phyloP scores from a whole-genome alignment of 1,140 invertebrate species.

The Oryzaephilus surinamensis region DNA sequence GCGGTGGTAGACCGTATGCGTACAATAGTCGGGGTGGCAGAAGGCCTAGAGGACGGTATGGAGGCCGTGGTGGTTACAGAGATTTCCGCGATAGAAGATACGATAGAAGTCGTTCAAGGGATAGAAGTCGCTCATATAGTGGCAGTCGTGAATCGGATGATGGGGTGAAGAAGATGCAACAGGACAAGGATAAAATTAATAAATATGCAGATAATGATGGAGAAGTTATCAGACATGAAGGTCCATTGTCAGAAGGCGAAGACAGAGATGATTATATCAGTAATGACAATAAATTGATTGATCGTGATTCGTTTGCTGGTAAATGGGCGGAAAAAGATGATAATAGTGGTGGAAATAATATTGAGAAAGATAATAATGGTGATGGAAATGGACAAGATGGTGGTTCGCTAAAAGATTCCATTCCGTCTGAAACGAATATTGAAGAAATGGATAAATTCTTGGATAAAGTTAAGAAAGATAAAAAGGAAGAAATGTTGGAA shows the following conservation, averaged over 20 bases:
- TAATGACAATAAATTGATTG: constrained; percentile 38
- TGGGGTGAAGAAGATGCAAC: constrained; percentile 45
- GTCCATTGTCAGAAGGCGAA: constrained; percentile 59
- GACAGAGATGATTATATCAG: constrained; percentile 49
- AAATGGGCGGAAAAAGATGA: constrained; percentile 47
- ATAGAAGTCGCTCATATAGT: constrained; percentile 32
- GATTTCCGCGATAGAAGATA: constrained; percentile 52
- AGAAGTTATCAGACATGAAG: constrained; percentile 46
- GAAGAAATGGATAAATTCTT: constrained; percentile 43
- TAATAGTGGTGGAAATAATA: constrained; percentile 15
- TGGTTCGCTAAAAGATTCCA: constrained; percentile 22
- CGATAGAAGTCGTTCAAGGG: constrained; percentile 35
- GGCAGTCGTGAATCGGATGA: constrained; percentile 43
- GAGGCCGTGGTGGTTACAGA: constrained; percentile 43
- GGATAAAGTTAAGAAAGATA: constrained; percentile 40
- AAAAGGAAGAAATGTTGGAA: constrained; percentile 40
- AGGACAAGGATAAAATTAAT: constrained; percentile 50
- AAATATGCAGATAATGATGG: constrained; percentile 45
- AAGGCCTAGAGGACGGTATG: constrained; percentile 27
- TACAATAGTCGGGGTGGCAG: constrained; percentile 29
- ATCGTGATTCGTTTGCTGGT: constrained; percentile 47
- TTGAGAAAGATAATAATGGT: constrained; percentile 26
- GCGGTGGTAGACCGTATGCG: constrained; percentile 29
- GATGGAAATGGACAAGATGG: too few species aligned
- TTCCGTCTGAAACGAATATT: constrained; percentile 30